Evolutionary conservation across 2,888 invertebrate genomes (phyloP).

Genomic region (Napeogenes sylphis): DNA sequence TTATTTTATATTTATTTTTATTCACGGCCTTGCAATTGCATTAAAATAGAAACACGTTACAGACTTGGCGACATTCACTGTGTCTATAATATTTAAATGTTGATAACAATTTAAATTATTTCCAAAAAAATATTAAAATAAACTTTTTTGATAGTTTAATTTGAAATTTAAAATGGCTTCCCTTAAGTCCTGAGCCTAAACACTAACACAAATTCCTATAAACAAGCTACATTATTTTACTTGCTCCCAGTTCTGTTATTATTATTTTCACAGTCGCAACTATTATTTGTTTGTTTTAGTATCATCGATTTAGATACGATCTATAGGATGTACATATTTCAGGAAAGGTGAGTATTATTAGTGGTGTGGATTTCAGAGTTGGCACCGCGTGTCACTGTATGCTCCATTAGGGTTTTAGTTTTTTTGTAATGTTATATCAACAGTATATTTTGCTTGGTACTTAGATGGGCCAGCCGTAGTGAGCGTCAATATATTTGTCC

Average conservation of each 20-base stretch:
- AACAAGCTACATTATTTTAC: slow-evolving; percentile 51
- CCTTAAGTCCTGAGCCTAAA: slow-evolving; percentile 34
- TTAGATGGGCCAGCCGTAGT: slow-evolving; percentile 96
- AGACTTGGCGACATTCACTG: slow-evolving; percentile 19
- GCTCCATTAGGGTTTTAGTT: slow-evolving; percentile 52
- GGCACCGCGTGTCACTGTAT: slow-evolving; percentile 37
- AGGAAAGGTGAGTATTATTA: slow-evolving; percentile 39
- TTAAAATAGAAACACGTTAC: slow-evolving; percentile 11
- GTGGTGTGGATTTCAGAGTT: slow-evolving; percentile 45
- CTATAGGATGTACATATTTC: slow-evolving; percentile 31
- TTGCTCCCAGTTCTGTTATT: slow-evolving; percentile 32
- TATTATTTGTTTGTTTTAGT: slow-evolving; percentile 37
- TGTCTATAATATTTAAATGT: slow-evolving; percentile 2
- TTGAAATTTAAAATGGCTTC: neutral
- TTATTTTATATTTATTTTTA: slow-evolving; percentile 7
- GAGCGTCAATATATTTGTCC: slow-evolving; percentile 98
- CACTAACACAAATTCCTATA: slow-evolving; percentile 75
- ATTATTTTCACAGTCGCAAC: slow-evolving; percentile 45
- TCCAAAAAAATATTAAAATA: neutral
- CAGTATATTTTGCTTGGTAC: slow-evolving; percentile 75
- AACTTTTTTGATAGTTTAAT: neutral
- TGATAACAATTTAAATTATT: slow-evolving; percentile 6
- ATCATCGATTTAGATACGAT: slow-evolving; percentile 26
- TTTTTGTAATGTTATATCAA: slow-evolving; percentile 52
- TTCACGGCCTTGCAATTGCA: slow-evolving; percentile 13